Base-by-base conservation (phyloP, 2,113 vertebrate genomes). In the Zingel zingel region DNA sequence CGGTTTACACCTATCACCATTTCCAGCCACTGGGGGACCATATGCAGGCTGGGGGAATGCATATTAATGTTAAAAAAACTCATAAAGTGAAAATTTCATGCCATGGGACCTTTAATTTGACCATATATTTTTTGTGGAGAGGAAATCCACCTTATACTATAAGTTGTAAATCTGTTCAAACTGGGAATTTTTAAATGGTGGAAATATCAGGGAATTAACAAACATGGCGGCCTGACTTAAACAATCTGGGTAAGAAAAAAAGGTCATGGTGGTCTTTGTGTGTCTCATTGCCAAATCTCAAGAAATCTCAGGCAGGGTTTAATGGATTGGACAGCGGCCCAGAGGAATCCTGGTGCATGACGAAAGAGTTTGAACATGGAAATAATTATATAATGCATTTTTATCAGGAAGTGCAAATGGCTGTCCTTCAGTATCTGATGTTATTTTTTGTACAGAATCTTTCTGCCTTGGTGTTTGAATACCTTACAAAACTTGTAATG, bases 291-390 rank as follows among this genome's bases (percentile, higher is more conserved):
- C 88, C 84, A 89, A 86, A 89, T 92, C 89, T 91, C 89, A 91
- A 83, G 63, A 90, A 74, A 93, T 94, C 90, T 94, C 91, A 91
- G 87, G 86, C 91, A 88, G 86, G 59, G 65, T 91, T 90, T 82
- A 67, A 77, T 57, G 57, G 71, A 88, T 86, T 85, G 65, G 80
- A 82, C 68, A 27, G 84, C 84, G 57, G 80, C 82, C 86, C 78
- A 53, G 81, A 65, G 74, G 62, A 71, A 75, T 85, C 78, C 82
- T 81, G 68, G 53, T 50, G 79, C 79, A 83, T 73, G 72, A 87
- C 1, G 23, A 79, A 70, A 39, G 77, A 75, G 56, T 74, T 88
- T 77, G 57, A 85, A 51, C 59, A 81, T 72, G 85, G 77, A 83
- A 85, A 84, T 84, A 74, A 73, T 86, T 65, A 75, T 53, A 57